A percentile compares a stretch with the other conserved stretches of the same genome.
Evolutionary conservation across 2,888 invertebrate genomes (phyloP).

Genomic region (Hartigia nigra): DNA sequence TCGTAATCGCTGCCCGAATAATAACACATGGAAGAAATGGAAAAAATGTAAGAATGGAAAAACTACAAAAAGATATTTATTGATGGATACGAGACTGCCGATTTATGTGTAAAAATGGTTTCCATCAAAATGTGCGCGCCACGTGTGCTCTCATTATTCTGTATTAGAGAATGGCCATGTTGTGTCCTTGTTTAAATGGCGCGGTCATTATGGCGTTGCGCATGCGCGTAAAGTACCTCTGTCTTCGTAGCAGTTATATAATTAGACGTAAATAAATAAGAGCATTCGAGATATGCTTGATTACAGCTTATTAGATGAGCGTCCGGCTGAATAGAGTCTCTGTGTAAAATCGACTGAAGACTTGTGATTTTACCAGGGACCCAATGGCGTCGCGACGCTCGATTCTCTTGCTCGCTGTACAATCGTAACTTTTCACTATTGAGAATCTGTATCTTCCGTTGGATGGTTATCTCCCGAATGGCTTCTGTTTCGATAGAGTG

Average conservation of each 20-base stretch:
- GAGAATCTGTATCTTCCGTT: conserved; percentile 3
- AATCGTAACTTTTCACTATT: conserved; percentile 30
- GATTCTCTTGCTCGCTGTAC: conserved; percentile 15
- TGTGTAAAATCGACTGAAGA: neutral
- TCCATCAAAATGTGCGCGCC: neutral
- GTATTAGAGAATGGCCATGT: neutral
- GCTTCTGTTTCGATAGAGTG: neutral
- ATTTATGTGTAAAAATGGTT: conserved; percentile 32
- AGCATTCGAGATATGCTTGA: neutral
- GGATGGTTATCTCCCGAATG: neutral
- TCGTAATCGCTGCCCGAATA: conserved; percentile 3
- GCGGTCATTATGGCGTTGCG: neutral
- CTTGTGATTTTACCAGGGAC: neutral
- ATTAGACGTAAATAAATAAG: neutral
- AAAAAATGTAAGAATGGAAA: conserved; percentile 19
- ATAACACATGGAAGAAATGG: neutral
- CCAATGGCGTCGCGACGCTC: conserved; percentile 4
- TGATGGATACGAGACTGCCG: conserved; percentile 32
- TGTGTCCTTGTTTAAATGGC: neutral
- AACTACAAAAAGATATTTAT: conserved; percentile 25
- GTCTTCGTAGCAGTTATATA: conserved; percentile 19
- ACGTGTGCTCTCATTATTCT: neutral
- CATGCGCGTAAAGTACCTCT: conserved; percentile 9
- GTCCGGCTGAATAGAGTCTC: neutral
- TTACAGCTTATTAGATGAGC: neutral